Conservation (phyloP, 2,113 vertebrate genomes). For the Trinectes maculatus region DNA sequence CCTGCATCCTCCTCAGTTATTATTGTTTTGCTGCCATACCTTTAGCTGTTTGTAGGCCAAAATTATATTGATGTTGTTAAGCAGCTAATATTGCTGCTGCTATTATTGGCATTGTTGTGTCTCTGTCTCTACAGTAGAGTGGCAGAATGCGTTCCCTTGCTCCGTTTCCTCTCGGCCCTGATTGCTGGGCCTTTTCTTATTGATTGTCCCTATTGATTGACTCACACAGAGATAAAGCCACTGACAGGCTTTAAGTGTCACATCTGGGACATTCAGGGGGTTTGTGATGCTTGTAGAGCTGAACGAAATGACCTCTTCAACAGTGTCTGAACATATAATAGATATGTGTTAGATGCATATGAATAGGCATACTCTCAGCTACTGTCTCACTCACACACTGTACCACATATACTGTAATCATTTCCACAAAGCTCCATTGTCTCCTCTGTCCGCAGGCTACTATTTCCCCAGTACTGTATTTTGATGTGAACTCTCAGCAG, state of each 20-base stretch:
- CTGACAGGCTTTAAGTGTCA: constrained; percentile 40
- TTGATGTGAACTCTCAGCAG: constrained; percentile 9
- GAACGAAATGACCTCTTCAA: constrained; percentile 14
- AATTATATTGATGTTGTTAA: neutral
- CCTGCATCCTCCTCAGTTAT: neutral
- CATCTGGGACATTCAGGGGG: constrained; percentile 39
- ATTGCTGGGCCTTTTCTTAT: constrained; percentile 60
- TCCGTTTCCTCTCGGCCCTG: constrained; percentile 10
- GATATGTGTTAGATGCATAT: no score
- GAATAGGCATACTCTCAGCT: neutral
- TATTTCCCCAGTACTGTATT: neutral
- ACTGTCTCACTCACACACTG: neutral
- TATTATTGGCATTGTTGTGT: neutral
- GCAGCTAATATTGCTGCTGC: neutral
- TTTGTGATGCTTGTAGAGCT: constrained; percentile 22
- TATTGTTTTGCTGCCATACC: neutral
- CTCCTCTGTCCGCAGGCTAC: neutral
- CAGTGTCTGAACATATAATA: neutral
- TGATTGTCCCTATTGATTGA: constrained; percentile 57
- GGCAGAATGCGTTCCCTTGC: constrained; percentile 31
- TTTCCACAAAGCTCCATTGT: constrained; percentile 6
- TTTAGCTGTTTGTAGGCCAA: constrained; percentile 4
- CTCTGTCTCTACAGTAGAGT: constrained; percentile 17
- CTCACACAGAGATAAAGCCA: constrained; percentile 51
- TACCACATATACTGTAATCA: no score